phyloP scores from a whole-genome alignment of 1,140 invertebrate species.

The Sminthurinus signatus region DNA sequence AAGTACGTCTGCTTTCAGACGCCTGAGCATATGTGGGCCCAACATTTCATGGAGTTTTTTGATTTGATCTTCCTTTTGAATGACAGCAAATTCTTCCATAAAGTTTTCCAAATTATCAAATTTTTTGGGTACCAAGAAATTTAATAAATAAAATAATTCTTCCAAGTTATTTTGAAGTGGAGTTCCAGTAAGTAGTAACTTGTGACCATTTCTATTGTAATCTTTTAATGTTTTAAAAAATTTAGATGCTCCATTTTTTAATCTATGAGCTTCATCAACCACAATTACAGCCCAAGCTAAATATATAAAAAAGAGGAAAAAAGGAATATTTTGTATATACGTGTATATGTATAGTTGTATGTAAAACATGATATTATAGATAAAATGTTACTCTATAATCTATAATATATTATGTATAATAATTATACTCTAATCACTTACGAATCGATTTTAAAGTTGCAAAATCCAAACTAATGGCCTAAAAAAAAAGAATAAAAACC shows the following conservation, averaged over 20 bases:
- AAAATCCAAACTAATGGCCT: too few relatives aligned
- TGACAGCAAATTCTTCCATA: constrained; percentile 97
- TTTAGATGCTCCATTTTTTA: constrained; percentile 99
- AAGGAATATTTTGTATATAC: too few relatives aligned
- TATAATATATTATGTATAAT: too few relatives aligned
- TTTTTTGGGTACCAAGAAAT: constrained; percentile 92
- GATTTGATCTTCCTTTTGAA: constrained; percentile 98
- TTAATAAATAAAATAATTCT: constrained; percentile 96
- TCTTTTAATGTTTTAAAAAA: constrained; percentile 91
- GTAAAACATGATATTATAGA: too few relatives aligned
- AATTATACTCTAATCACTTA: too few relatives aligned
- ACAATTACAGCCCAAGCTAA: too few relatives aligned
- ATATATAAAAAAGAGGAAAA: too few relatives aligned
- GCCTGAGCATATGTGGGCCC: constrained; percentile 95
- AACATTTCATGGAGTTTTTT: constrained; percentile 96
- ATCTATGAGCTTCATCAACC: constrained; percentile 65
- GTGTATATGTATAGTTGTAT: too few relatives aligned
- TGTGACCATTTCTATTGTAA: constrained; percentile 94
- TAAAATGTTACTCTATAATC: too few relatives aligned
- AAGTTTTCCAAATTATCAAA: constrained; percentile 90
- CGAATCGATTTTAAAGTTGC: too few relatives aligned
- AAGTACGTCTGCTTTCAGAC: constrained; percentile 95
- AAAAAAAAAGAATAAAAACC: too few relatives aligned
- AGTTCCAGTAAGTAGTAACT: constrained; percentile 95
- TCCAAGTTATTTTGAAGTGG: constrained; percentile 98